phyloP scores from a whole-genome alignment of 2,113 vertebrate genomes.

The Bettongia penicillata region DNA sequence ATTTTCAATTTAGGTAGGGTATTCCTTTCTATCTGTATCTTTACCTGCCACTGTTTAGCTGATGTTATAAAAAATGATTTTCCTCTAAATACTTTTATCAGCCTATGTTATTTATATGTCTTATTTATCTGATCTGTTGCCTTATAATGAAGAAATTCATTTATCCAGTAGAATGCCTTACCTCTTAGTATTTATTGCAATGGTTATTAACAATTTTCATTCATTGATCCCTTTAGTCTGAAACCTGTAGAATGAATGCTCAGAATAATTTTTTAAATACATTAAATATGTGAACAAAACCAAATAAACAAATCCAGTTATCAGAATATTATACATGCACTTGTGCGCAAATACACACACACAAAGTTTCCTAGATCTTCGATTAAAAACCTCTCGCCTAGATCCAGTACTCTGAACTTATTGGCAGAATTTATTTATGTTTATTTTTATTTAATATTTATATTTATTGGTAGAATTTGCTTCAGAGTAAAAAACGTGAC shows the following conservation, averaged over 20 bases:
- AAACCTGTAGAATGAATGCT: neutral
- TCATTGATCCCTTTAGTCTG: neutral
- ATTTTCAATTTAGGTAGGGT: slow-evolving; percentile 90
- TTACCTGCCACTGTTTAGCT: neutral
- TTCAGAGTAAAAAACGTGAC: neutral
- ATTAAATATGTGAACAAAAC: neutral
- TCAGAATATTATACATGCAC: neutral
- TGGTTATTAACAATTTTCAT: neutral
- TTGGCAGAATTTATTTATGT: neutral
- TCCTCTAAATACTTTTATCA: slow-evolving; percentile 23
- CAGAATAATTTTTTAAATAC: neutral
- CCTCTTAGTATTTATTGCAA: neutral
- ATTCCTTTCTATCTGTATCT: slow-evolving; percentile 2
- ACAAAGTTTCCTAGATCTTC: neutral
- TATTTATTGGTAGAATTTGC: neutral
- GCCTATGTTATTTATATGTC: slow-evolving; percentile 19
- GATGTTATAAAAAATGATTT: slow-evolving; percentile 9
- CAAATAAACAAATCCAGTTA: neutral
- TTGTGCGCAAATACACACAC: too few species aligned
- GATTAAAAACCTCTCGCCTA: neutral
- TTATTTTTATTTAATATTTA: too few species aligned
- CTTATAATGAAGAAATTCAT: neutral
- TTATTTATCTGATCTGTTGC: neutral
- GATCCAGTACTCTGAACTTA: neutral
- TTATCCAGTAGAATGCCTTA: neutral